A percentile compares a stretch with the other conserved stretches of the same genome.
Evolutionary conservation across 2,888 invertebrate species (phyloP).

Genomic region (Lochmaea capreae): DNA sequence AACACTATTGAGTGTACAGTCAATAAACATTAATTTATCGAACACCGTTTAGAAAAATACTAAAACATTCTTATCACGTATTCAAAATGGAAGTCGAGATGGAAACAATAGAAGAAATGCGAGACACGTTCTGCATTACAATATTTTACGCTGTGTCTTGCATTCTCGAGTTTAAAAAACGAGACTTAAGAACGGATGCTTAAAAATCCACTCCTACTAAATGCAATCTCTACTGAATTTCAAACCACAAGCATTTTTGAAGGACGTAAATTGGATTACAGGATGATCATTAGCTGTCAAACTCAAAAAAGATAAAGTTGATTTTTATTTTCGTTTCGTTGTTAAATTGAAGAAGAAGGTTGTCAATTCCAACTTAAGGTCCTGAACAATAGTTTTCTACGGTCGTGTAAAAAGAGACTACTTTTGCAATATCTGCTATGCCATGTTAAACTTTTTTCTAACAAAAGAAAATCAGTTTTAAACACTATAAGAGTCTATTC

Average conservation of each 20-base stretch:
- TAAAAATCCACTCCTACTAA: constrained; percentile 30
- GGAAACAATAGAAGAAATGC: constrained; percentile 42
- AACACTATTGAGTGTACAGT: neutral
- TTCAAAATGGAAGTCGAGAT: constrained; percentile 37
- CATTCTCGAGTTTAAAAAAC: constrained; percentile 46
- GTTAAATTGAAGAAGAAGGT: too few relatives aligned
- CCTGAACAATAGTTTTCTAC: too few relatives aligned
- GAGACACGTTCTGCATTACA: constrained; percentile 42
- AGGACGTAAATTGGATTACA: neutral
- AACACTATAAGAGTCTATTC: too few relatives aligned
- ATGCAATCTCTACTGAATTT: constrained; percentile 26
- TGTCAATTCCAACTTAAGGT: too few relatives aligned
- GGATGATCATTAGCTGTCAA: neutral
- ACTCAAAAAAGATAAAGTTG: too few relatives aligned
- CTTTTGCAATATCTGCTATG: too few relatives aligned
- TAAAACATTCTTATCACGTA: constrained; percentile 32
- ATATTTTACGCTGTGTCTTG: constrained; percentile 50
- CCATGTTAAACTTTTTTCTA: too few relatives aligned
- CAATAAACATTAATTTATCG: constrained; percentile 1
- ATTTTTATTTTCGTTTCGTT: too few relatives aligned
- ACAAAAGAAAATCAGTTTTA: too few relatives aligned
- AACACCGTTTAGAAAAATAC: neutral
- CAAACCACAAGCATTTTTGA: neutral
- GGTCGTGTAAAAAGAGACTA: too few relatives aligned
- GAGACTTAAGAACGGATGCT: constrained; percentile 25